Conservation (phyloP, 2,888 invertebrate species). For the Pedicia rivosa region DNA sequence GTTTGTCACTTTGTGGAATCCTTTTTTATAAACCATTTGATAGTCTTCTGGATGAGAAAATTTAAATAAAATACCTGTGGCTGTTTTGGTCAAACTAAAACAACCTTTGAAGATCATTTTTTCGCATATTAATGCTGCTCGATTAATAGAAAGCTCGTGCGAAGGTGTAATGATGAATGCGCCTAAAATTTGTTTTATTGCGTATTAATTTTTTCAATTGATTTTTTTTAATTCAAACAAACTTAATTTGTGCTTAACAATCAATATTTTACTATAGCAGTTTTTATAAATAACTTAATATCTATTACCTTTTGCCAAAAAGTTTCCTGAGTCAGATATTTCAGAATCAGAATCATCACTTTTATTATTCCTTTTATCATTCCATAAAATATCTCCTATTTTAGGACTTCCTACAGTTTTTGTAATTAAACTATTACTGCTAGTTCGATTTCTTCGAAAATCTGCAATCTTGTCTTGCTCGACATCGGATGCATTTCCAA, state of each 20-base stretch:
- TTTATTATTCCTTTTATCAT: slow-evolving; percentile 33
- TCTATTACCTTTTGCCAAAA: slow-evolving; percentile 50
- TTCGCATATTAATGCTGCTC: slow-evolving; percentile 72
- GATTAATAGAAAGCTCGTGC: slow-evolving; percentile 72
- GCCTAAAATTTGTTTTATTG: slow-evolving; percentile 34
- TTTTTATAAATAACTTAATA: not conserved
- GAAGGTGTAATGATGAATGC: slow-evolving; percentile 75
- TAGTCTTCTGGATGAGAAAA: slow-evolving; percentile 77
- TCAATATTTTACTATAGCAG: too few relatives aligned
- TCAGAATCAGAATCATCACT: slow-evolving; percentile 70
- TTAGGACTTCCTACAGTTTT: slow-evolving; percentile 24
- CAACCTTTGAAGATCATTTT: slow-evolving; percentile 78
- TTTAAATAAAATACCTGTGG: slow-evolving; percentile 76
- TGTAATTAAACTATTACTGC: slow-evolving; percentile 12
- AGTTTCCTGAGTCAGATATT: slow-evolving; percentile 55
- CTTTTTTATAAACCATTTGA: slow-evolving; percentile 72
- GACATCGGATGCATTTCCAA: slow-evolving; percentile 27
- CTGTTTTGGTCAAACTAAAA: slow-evolving; percentile 74
- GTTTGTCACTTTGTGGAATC: slow-evolving; percentile 74
- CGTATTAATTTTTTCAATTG: too few relatives aligned
- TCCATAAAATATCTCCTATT: slow-evolving; percentile 26
- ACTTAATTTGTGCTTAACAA: too few relatives aligned
- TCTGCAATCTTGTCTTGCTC: slow-evolving; percentile 26
- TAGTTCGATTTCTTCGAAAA: slow-evolving; percentile 13
- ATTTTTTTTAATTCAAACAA: too few relatives aligned